Conservation (phyloP, 2,113 vertebrate species). For the Hypomesus transpacificus region DNA sequence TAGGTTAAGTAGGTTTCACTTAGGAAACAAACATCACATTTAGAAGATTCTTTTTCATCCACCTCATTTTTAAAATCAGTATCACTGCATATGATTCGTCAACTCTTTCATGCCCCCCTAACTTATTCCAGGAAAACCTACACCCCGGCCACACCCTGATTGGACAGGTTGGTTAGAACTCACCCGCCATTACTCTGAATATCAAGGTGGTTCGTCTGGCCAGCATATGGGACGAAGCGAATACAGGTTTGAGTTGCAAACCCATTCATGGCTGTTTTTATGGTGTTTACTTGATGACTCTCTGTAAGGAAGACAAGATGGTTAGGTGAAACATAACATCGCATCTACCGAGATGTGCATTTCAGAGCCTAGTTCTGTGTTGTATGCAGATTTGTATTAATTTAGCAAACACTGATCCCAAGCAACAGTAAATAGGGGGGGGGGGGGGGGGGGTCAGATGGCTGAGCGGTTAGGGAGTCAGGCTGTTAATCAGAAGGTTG, state of each 20-base stretch:
- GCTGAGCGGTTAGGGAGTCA: too few relatives aligned
- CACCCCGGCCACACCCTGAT: neutral
- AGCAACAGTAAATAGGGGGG: neutral
- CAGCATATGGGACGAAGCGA: conserved; percentile 31
- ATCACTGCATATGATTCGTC: too few relatives aligned
- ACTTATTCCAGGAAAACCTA: neutral
- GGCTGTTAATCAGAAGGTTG: too few relatives aligned
- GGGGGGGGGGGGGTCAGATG: too few relatives aligned
- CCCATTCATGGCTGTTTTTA: conserved; percentile 27
- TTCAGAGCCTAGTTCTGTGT: neutral
- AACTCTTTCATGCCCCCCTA: too few relatives aligned
- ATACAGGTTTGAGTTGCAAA: conserved; percentile 40
- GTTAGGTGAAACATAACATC: neutral
- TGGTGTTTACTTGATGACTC: conserved; percentile 19
- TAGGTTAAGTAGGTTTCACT: too few relatives aligned
- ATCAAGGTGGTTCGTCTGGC: conserved; percentile 39
- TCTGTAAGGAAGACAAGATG: neutral
- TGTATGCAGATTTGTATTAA: neutral
- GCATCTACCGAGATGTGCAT: too few relatives aligned
- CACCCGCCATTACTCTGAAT: conserved; percentile 32
- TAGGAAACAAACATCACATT: too few relatives aligned
- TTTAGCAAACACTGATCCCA: neutral
- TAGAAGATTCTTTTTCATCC: too few relatives aligned
- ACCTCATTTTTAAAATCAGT: too few relatives aligned
- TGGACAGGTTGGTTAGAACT: neutral